Base-by-base conservation (phyloP, 2,888 invertebrate species). In the Phyto melanocephala region DNA sequence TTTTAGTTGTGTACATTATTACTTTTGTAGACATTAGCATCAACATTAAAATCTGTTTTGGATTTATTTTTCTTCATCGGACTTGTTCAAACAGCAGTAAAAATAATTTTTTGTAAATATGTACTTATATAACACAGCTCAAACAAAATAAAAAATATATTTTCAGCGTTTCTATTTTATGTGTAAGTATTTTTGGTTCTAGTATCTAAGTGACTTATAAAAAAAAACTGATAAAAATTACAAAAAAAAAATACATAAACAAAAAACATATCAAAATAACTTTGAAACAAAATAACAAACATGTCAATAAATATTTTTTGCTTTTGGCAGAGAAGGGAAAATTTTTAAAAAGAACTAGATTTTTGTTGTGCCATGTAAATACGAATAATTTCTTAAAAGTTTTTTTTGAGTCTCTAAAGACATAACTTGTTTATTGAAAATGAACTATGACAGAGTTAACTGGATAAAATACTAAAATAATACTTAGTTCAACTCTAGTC, bases 301-400 rank as follows among this genome's bases (percentile, higher is more conserved):
- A 71, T 77, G 81, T 67, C 77, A 81, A 77, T 77, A 72, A 60
- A 74, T 72, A 62, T 62, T 72, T 81, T 24, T 72, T 71, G 4
- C 6, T 28, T 28, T 28, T 45, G 45, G 35, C 35, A 58, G 56
- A 28, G n/a, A 47, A 71, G n/a, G n/a, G n/a, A 54, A 13, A 33
- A 50, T 50, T 15, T 35, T 52, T 33, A 35, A 67, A 50, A 60
- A 50, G 54, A 15, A 40, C 35, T 15, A 22, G 22, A 50, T 50
- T 65, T 20, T 8, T 67, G 50, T 65, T 50, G 20, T 15, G 28
- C 10, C 15, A 35, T 22, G 7, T 8, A 7, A 8, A n/a, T 47
- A 45, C 15, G 10, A 40, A 35, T 76, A 76, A 67, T 67, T 67
- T 67, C 58, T 58, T 28, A 28, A 37, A 50, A 60, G 50, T 20